These are phyloP conservation scores for Bombus sylvicola DNA, from an alignment of 1,140 invertebrate species.

Conservation along the genomic window DNA sequence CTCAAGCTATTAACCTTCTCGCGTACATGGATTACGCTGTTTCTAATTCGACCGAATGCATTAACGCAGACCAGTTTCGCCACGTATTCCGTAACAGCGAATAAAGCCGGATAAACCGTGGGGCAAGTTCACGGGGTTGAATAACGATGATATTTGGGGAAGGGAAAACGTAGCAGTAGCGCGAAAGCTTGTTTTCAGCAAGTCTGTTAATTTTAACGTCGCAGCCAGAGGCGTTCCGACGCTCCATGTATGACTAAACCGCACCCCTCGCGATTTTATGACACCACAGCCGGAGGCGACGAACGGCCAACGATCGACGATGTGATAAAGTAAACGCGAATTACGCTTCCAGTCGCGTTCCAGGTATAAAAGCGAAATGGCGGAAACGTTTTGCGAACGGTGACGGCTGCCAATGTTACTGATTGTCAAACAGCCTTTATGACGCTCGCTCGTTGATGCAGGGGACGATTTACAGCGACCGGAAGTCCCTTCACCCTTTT, in stretches of 20 bases:
- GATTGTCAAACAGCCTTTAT: background rate
- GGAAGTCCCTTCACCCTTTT: background rate
- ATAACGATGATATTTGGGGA: background rate
- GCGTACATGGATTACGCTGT: background rate
- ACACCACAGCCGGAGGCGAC: background rate
- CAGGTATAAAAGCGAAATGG: slow-evolving; percentile 36
- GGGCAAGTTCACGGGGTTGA: background rate
- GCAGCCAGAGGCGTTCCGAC: background rate
- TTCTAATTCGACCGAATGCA: background rate
- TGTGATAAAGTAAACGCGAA: slow-evolving; percentile 45
- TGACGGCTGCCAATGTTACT: too few relatives aligned
- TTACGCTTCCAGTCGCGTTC: slow-evolving; percentile 26
- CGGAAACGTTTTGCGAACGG: background rate
- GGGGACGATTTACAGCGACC: background rate
- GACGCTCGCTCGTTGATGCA: background rate
- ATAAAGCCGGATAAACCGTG: background rate
- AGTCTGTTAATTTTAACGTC: slow-evolving; percentile 17
- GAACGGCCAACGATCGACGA: slow-evolving; percentile 32
- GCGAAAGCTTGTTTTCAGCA: background rate
- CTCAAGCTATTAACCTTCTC: background rate
- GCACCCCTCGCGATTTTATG: slow-evolving; percentile 1
- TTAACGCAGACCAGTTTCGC: background rate
- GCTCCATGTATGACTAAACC: slow-evolving; percentile 1
- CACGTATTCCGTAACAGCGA: background rate
- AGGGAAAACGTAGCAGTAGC: background rate